These are phyloP conservation scores for Thereva nobilitata DNA, from an alignment of 2,888 invertebrate species.

Conservation along the genomic window DNA sequence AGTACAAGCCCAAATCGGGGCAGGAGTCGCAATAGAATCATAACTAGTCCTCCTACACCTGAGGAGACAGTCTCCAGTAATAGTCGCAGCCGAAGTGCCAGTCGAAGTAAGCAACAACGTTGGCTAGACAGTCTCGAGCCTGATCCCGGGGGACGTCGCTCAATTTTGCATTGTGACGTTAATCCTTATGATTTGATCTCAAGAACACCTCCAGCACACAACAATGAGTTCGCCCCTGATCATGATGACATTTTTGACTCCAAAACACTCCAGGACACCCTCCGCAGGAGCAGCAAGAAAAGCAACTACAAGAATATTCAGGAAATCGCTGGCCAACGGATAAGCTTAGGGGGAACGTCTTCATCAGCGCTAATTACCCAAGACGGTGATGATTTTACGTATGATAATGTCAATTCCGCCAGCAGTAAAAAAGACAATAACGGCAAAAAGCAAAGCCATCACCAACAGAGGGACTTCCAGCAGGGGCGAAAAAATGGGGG, in stretches of 20 bases:
- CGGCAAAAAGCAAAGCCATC: constrained; percentile 1
- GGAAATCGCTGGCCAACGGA: constrained; percentile 72
- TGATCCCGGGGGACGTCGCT: constrained; percentile 61
- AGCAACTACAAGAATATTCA: constrained; percentile 61
- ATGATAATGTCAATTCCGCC: constrained; percentile 56
- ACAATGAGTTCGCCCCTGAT: constrained; percentile 58
- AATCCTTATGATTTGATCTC: constrained; percentile 83
- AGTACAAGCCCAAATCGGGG: constrained; percentile 64
- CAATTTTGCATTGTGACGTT: constrained; percentile 81
- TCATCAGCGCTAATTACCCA: constrained; percentile 53
- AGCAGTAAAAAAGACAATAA: neutral
- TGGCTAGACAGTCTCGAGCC: constrained; percentile 41
- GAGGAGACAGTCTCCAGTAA: constrained; percentile 50
- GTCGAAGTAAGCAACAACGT: constrained; percentile 54
- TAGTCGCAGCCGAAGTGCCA: constrained; percentile 61
- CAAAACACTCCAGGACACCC: neutral
- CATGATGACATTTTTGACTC: constrained; percentile 61
- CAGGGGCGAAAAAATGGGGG: neutral
- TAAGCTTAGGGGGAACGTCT: constrained; percentile 64
- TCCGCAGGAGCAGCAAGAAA: constrained; percentile 34
- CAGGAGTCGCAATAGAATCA: constrained; percentile 61
- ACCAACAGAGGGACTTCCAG: neutral
- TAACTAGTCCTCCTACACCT: neutral
- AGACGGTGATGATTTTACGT: constrained; percentile 56
- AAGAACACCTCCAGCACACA: constrained; percentile 55